Conservation (phyloP, 2,888 invertebrate genomes). For the Gibbula magus region DNA sequence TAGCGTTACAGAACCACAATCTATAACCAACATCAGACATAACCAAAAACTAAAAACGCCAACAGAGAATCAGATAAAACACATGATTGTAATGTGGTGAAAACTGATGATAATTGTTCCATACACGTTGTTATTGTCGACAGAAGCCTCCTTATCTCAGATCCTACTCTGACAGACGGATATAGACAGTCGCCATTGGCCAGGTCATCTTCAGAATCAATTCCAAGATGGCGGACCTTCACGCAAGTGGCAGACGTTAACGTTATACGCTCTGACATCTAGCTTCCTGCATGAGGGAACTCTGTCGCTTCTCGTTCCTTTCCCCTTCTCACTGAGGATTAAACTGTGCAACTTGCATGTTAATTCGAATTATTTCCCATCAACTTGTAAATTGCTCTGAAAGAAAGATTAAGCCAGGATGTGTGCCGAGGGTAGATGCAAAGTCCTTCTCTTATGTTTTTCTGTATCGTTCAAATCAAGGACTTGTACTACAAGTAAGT, state of each 20-base stretch:
- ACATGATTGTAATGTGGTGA: neutral
- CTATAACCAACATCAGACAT: too few relatives aligned
- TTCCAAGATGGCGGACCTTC: conserved; percentile 3
- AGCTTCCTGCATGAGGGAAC: conserved; percentile 4
- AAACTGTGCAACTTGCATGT: conserved; percentile 19
- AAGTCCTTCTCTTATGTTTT: too few relatives aligned
- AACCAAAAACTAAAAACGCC: neutral
- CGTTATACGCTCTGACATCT: conserved; percentile 4
- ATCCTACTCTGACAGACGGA: neutral
- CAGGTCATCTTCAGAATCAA: conserved; percentile 1
- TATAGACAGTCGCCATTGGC: conserved; percentile 4
- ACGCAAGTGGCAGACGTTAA: conserved; percentile 5
- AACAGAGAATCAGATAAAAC: neutral
- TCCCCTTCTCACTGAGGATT: neutral
- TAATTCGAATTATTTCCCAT: conserved; percentile 21
- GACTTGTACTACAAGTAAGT: too few relatives aligned
- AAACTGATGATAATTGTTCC: conserved; percentile 19
- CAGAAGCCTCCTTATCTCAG: neutral
- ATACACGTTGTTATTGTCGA: neutral
- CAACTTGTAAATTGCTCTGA: neutral
- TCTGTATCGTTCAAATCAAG: too few relatives aligned
- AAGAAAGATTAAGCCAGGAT: neutral
- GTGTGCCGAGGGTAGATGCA: neutral
- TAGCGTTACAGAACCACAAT: too few relatives aligned
- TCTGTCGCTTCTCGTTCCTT: conserved; percentile 7